phyloP scores from a whole-genome alignment of 2,113 vertebrate genomes.

The Triplophysa dalaica region DNA sequence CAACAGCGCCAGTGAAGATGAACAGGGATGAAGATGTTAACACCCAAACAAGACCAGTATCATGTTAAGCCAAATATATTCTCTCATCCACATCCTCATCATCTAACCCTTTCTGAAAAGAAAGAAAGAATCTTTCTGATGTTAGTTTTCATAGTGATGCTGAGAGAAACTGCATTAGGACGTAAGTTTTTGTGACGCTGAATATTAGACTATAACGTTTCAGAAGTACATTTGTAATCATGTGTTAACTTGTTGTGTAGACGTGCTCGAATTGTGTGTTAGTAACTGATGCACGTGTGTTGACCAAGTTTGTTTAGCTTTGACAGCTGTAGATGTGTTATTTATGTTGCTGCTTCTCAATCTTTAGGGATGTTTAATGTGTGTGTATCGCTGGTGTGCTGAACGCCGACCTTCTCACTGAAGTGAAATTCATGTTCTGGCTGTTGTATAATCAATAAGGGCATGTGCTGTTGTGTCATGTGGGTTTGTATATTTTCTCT shows the following conservation, averaged over 20 bases:
- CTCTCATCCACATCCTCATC: neutral
- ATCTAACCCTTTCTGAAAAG: neutral
- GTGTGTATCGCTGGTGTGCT: neutral
- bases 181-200: neutral
- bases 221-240: neutral
- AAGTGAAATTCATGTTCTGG: neutral
- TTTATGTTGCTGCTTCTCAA: neutral
- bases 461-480: neutral
- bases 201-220: neutral
- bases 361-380: neutral
- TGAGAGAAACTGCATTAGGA: neutral
- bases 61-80: neutral
- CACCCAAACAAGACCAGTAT: neutral
- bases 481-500: neutral
- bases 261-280: neutral
- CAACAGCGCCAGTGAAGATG: slow-evolving; percentile 78
- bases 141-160: neutral
- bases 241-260: neutral
- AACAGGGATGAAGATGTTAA: slow-evolving; percentile 58
- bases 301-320: neutral
- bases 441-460: neutral
- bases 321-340: slow-evolving; percentile 4
- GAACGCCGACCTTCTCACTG: neutral
- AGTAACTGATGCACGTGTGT: neutral
- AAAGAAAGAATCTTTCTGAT: neutral